Percentiles rank a stretch among this genome's conserved stretches.
phyloP scores from a whole-genome alignment of 37 sponge, comb jelly and placozoan species.

The Beroe forskalii region DNA sequence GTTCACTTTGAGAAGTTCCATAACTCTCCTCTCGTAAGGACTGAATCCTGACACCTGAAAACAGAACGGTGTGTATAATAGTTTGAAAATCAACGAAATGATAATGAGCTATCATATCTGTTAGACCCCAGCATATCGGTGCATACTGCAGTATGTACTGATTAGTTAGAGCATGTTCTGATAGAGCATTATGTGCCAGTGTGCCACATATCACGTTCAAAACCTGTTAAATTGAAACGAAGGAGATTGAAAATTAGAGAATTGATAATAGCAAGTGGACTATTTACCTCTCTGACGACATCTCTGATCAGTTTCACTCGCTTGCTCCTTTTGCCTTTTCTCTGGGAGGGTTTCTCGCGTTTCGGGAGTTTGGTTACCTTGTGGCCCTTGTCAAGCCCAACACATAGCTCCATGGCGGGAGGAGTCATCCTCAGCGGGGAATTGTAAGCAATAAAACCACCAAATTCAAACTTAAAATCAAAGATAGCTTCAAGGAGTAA shows the following conservation, averaged over 20 bases:
- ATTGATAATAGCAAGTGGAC: too few relatives aligned
- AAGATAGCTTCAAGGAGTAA: too few relatives aligned
- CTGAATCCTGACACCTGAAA: slow-evolving; percentile 87
- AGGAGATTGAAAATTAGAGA: too few relatives aligned
- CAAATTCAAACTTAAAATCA: too few relatives aligned
- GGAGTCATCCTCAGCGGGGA: too few relatives aligned
- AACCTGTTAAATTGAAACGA: too few relatives aligned
- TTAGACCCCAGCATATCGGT: not conserved
- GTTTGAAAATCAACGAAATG: not conserved
- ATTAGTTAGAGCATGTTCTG: too few relatives aligned
- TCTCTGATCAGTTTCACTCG: slow-evolving; percentile 72
- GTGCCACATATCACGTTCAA: too few relatives aligned
- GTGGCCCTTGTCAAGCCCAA: slow-evolving; percentile 94
- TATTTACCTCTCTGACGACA: slow-evolving; percentile 71
- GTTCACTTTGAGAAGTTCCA: slow-evolving; percentile 89
- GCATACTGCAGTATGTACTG: too few relatives aligned
- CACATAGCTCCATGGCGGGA: slow-evolving; percentile 80
- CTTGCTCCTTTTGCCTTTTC: slow-evolving; percentile 79
- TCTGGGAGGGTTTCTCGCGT: slow-evolving; percentile 68
- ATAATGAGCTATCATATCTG: not conserved
- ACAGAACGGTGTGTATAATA: too few relatives aligned
- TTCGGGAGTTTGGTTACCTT: slow-evolving; percentile 81
- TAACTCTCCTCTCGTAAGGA: slow-evolving; percentile 96
- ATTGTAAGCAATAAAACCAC: too few relatives aligned
- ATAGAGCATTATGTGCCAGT: too few relatives aligned